Conservation (phyloP, 1,140 invertebrate species). For the Drosophila insularis region DNA sequence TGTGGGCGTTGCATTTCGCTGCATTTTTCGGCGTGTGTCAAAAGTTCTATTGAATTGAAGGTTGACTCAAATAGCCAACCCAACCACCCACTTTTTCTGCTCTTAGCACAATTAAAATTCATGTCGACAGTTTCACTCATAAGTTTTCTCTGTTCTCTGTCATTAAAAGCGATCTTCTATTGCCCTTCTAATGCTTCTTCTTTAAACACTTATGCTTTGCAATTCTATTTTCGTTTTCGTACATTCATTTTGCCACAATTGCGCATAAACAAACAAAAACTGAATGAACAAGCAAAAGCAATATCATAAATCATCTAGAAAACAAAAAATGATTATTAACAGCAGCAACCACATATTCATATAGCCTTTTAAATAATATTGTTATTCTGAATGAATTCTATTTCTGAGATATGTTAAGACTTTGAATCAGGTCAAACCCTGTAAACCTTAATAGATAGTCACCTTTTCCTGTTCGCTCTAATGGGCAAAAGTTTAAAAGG, state of each 20-base stretch:
- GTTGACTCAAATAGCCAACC: constrained; percentile 27
- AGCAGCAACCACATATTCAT: not conserved
- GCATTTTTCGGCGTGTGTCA: constrained; percentile 35
- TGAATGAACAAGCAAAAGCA: constrained; percentile 41
- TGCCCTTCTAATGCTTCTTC: constrained; percentile 23
- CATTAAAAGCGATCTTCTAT: not conserved
- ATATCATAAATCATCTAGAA: constrained; percentile 65
- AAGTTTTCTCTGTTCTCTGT: constrained; percentile 31
- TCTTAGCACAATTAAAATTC: constrained; percentile 73
- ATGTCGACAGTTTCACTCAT: constrained; percentile 63
- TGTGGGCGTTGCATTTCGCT: constrained; percentile 24
- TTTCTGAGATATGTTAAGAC: too few species aligned
- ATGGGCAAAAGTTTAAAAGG: too few species aligned
- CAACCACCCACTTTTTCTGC: not conserved
- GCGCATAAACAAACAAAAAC: constrained; percentile 67
- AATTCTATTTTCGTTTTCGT: constrained; percentile 17
- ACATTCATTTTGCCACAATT: constrained; percentile 39
- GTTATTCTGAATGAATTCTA: too few species aligned
- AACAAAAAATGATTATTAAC: too few species aligned
- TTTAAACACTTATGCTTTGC: constrained; percentile 13
- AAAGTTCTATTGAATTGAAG: constrained; percentile 55
- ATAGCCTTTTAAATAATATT: not conserved
- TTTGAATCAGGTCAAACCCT: too few species aligned
- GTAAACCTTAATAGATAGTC: too few species aligned
- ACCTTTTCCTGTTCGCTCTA: too few species aligned